Evolutionary conservation across 2,113 vertebrate species (phyloP).

Genomic region (Lepus americanus): DNA sequence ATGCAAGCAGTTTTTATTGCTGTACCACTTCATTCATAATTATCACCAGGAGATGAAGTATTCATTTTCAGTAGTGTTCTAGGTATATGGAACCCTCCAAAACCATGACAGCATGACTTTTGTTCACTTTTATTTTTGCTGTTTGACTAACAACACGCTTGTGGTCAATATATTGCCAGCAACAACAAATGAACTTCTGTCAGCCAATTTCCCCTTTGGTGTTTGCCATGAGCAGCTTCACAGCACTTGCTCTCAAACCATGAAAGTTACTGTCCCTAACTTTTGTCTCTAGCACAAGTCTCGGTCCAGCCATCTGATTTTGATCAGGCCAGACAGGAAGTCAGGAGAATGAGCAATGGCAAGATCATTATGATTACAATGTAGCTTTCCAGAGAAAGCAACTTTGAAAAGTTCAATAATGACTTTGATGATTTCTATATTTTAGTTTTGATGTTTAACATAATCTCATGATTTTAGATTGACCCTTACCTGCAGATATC

Average conservation of each 20-base stretch:
- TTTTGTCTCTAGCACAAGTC: neutral
- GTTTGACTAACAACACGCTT: neutral
- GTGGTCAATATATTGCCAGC: neutral
- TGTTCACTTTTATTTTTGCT: slow-evolving; percentile 13
- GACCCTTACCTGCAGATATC: neutral
- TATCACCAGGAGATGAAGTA: neutral
- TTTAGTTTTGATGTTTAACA: neutral
- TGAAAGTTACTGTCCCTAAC: neutral
- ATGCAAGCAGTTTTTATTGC: slow-evolving; percentile 13
- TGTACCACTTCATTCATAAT: neutral
- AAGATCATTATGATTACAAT: neutral
- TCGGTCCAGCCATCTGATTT: neutral
- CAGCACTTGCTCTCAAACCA: neutral
- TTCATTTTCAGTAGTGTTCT: neutral
- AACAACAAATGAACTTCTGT: neutral
- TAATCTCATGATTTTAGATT: neutral
- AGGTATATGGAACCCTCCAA: neutral
- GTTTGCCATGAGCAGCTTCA: neutral
- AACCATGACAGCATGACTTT: neutral
- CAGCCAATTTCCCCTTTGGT: neutral
- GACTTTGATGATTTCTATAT: neutral
- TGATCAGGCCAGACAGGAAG: neutral
- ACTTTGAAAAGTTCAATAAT: neutral
- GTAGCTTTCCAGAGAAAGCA: neutral
- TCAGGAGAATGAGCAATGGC: neutral